Evolutionary conservation across 53 echinoderm and acorn worm species (phyloP).

Genomic region (Patiria pectinifera): DNA sequence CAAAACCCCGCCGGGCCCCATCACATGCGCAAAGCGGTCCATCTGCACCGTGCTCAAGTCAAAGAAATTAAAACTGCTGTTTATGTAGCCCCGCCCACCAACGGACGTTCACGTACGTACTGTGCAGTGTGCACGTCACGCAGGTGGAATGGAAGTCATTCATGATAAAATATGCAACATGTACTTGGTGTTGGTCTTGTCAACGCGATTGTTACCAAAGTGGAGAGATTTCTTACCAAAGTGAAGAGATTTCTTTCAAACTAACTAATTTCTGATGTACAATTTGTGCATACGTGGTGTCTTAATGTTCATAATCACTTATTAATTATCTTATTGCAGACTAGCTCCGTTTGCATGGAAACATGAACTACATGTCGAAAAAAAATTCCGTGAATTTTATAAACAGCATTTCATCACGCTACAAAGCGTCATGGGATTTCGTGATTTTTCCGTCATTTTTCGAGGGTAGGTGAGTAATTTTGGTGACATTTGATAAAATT

Average conservation of each 20-base stretch:
- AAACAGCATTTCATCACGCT: not conserved
- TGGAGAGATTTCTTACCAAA: no score
- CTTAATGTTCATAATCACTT: not conserved
- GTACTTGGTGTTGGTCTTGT: not conserved
- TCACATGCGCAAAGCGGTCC: not conserved
- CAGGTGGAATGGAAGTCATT: not conserved
- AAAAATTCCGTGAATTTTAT: not conserved
- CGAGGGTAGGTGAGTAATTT: not conserved
- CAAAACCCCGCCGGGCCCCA: not conserved
- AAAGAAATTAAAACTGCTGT: not conserved
- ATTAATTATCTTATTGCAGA: not conserved
- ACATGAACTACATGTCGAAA: conserved; percentile 28
- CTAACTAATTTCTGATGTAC: no score
- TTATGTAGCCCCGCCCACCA: not conserved
- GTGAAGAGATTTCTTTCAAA: no score
- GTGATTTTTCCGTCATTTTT: conserved; percentile 14
- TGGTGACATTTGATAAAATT: not conserved
- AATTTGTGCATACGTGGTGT: not conserved
- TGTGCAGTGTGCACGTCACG: not conserved
- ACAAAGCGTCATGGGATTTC: not conserved
- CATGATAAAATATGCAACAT: not conserved
- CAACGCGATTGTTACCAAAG: not conserved
- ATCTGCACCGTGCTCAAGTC: not conserved
- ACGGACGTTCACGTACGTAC: not conserved
- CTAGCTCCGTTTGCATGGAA: not conserved